Conservation (phyloP, 2,888 invertebrate species). For the Micoletzkya japonica region DNA sequence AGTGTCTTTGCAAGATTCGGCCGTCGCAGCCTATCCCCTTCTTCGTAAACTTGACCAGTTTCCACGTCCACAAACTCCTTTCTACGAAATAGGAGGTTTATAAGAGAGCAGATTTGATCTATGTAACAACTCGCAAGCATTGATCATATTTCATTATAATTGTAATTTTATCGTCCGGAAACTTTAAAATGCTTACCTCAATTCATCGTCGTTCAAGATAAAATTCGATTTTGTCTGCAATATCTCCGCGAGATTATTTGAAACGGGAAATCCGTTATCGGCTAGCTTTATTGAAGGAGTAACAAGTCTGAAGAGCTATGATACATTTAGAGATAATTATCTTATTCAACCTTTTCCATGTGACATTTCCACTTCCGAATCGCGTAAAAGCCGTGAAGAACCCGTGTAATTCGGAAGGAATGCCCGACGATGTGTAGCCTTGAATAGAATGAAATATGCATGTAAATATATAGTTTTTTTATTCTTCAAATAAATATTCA, state of each 20-base stretch:
- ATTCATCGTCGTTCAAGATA: slow-evolving; percentile 54
- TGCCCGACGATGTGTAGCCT: slow-evolving; percentile 57
- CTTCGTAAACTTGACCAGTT: slow-evolving; percentile 61
- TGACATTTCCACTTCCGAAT: slow-evolving; percentile 59
- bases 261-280: slow-evolving; percentile 51
- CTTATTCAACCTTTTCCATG: slow-evolving; percentile 13
- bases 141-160: not conserved
- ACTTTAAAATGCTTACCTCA: slow-evolving; percentile 41
- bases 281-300: slow-evolving; percentile 57
- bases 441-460: not conserved
- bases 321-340: not conserved
- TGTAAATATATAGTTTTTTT: not conserved
- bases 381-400: slow-evolving; percentile 59
- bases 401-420: slow-evolving; percentile 62
- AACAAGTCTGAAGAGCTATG: slow-evolving; percentile 36
- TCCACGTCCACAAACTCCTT: slow-evolving; percentile 57
- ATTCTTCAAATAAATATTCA: no score
- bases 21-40: slow-evolving; percentile 62
- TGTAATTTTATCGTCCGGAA: not conserved
- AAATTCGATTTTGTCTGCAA: slow-evolving; percentile 53
- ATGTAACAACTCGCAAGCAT: not conserved
- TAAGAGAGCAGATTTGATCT: not conserved
- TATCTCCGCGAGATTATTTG: slow-evolving; percentile 60
- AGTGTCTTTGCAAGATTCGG: slow-evolving; percentile 31
- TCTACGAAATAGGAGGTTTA: slow-evolving; percentile 34